A percentile compares a stretch with the other conserved stretches of the same genome.
These are phyloP conservation scores for Lasioglossum marginatum DNA, from an alignment of 2,888 invertebrate genomes.

Conservation along the genomic window DNA sequence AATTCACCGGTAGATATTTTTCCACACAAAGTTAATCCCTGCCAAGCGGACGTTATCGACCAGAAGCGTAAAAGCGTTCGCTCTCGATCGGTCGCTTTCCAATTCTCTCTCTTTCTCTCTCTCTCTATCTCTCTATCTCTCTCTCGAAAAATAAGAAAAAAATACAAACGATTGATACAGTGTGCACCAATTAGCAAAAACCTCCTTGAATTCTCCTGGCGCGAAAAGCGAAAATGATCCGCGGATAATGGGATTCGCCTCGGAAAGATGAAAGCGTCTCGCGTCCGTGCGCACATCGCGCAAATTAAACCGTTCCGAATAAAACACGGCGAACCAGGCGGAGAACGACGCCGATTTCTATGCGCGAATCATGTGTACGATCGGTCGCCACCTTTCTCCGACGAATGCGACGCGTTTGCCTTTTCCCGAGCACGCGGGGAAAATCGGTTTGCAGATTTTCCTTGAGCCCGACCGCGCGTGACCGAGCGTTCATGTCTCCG, in stretches of 20 bases:
- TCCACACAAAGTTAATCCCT: slow-evolving; percentile 35
- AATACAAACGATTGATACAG: background rate
- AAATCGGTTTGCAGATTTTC: slow-evolving; percentile 21
- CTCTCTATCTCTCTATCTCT: background rate
- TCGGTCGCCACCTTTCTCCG: slow-evolving; percentile 36
- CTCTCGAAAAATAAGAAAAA: background rate
- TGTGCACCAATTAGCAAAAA: background rate
- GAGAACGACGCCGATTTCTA: slow-evolving; percentile 7
- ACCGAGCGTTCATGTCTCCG: slow-evolving; percentile 19
- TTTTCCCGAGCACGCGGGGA: background rate
- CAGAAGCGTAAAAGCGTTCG: slow-evolving; percentile 16
- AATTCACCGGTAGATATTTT: slow-evolving; percentile 45
- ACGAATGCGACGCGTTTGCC: background rate
- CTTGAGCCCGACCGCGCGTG: background rate
- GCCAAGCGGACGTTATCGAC: slow-evolving; percentile 19
- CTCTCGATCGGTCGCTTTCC: slow-evolving; percentile 53
- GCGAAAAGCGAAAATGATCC: background rate
- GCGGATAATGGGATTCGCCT: slow-evolving; percentile 2
- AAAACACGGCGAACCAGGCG: background rate
- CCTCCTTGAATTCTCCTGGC: background rate
- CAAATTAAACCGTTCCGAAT: background rate
- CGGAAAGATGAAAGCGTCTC: slow-evolving; percentile 32
- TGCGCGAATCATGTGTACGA: background rate
- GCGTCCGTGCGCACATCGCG: slow-evolving; percentile 17
- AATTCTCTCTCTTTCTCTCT: slow-evolving; percentile 5